These are phyloP conservation scores for Lepus oiostolus DNA, from an alignment of 2,797 vertebrate species.

Conservation along the genomic window DNA sequence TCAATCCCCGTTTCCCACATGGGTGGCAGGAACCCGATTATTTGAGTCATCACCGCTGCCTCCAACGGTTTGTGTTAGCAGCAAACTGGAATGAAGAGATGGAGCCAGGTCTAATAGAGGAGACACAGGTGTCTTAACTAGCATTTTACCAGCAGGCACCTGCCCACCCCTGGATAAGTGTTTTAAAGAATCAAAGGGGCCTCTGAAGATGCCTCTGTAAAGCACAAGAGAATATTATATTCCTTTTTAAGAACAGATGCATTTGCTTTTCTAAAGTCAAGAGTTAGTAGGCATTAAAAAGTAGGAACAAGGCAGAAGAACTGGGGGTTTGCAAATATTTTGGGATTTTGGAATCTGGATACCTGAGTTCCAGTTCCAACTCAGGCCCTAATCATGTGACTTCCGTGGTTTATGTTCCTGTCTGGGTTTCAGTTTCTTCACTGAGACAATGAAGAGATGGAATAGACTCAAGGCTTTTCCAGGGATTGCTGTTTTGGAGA, in stretches of 20 bases:
- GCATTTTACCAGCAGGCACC: no score
- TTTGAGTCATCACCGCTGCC: no score
- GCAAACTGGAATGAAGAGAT: no score
- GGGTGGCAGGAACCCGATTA: no score
- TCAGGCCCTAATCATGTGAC: constrained; percentile 8
- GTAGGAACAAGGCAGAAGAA: constrained; percentile 35
- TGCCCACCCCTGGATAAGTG: not conserved
- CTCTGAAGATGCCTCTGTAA: constrained; percentile 27
- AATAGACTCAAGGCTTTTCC: constrained; percentile 40
- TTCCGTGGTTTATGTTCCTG: constrained; percentile 21
- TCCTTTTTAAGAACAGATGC: constrained; percentile 13
- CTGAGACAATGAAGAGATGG: constrained; percentile 21
- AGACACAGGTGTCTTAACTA: no score
- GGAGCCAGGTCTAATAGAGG: no score
- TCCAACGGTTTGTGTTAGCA: no score
- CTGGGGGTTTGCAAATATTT: constrained; percentile 22
- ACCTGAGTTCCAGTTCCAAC: not conserved
- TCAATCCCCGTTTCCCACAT: no score
- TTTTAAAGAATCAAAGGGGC: constrained; percentile 43
- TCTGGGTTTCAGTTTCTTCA: constrained; percentile 54
- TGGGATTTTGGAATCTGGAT: constrained; percentile 41
- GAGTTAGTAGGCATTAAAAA: constrained; percentile 43
- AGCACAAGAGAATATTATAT: constrained; percentile 37
- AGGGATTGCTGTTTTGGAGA: constrained; percentile 34
- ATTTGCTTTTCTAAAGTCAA: constrained; percentile 48